Evolutionary conservation across 2,888 invertebrate genomes (phyloP).

Genomic region (Agapetus fuscipes): DNA sequence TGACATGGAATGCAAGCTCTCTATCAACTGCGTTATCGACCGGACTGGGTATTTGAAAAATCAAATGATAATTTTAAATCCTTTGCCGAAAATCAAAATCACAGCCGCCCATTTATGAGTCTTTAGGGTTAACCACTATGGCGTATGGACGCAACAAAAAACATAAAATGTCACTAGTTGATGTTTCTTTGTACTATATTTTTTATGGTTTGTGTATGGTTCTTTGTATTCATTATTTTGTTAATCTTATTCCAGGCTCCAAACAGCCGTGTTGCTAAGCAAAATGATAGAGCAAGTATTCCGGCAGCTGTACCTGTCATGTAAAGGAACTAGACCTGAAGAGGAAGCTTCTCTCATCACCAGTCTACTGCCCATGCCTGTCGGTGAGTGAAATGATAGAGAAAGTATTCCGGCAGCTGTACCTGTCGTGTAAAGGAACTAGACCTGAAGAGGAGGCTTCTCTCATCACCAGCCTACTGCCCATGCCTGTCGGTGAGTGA

Average conservation of each 20-base stretch:
- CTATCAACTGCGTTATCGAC: too few species aligned
- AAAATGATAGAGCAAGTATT: conserved; percentile 46
- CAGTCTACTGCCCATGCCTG: conserved; percentile 32
- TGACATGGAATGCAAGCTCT: too few species aligned
- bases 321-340: conserved; percentile 4
- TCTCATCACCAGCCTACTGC: conserved; percentile 28
- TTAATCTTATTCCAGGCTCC: conserved; percentile 33
- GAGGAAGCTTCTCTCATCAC: conserved; percentile 11
- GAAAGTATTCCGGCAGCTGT: conserved; percentile 44
- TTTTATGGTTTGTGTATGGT: too few species aligned
- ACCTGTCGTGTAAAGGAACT: conserved; percentile 23
- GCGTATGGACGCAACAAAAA: too few species aligned
- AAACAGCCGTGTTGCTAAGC: conserved; percentile 39
- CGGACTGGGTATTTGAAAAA: too few species aligned
- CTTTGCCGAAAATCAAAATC: too few species aligned
- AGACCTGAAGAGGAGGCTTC: conserved; percentile 13
- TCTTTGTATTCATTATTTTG: too few species aligned
- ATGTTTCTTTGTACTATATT: too few species aligned
- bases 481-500: conserved; percentile 31
- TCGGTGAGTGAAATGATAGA: conserved; percentile 38
- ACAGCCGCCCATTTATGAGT: too few species aligned
- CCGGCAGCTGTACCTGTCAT: conserved; percentile 34
- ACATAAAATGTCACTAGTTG: too few species aligned
- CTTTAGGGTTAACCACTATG: too few species aligned
- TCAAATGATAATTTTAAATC: too few species aligned